Conservation (phyloP, 2,888 invertebrate species). For the Plebejus anna region DNA sequence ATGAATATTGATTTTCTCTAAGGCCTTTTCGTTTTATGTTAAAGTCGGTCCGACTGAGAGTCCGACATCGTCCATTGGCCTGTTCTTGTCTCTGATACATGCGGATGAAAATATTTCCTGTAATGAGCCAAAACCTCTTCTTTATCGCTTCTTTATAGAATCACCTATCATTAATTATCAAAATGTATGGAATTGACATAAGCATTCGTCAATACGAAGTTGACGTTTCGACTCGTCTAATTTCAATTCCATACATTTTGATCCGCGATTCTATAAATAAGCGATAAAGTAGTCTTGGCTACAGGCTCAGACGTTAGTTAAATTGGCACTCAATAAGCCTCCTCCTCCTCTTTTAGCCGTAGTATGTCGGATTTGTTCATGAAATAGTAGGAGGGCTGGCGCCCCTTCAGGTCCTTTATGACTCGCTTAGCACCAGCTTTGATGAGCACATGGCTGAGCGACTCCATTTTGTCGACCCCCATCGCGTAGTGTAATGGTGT, state of each 20-base stretch:
- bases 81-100: neutral
- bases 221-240: too few species aligned
- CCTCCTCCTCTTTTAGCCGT: constrained; percentile 91
- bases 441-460: constrained; percentile 88
- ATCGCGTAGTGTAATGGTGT: constrained; percentile 94
- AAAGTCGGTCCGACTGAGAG: neutral
- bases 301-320: neutral
- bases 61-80: neutral
- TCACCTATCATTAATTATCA: too few species aligned
- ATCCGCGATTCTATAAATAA: too few species aligned
- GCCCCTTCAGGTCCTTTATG: constrained; percentile 91
- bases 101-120: too few species aligned
- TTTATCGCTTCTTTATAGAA: too few species aligned
- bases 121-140: too few species aligned
- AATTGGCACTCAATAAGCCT: constrained; percentile 71
- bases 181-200: too few species aligned
- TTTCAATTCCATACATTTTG: too few species aligned
- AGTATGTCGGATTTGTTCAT: constrained; percentile 95
- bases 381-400: constrained; percentile 94
- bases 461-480: constrained; percentile 92
- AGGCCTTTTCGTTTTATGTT: neutral
- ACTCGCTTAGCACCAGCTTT: constrained; percentile 91
- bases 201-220: too few species aligned
- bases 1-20: neutral
- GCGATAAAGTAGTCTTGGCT: too few species aligned